phyloP scores from a whole-genome alignment of 1,140 invertebrate genomes.

The Tetragnatha versicolor region DNA sequence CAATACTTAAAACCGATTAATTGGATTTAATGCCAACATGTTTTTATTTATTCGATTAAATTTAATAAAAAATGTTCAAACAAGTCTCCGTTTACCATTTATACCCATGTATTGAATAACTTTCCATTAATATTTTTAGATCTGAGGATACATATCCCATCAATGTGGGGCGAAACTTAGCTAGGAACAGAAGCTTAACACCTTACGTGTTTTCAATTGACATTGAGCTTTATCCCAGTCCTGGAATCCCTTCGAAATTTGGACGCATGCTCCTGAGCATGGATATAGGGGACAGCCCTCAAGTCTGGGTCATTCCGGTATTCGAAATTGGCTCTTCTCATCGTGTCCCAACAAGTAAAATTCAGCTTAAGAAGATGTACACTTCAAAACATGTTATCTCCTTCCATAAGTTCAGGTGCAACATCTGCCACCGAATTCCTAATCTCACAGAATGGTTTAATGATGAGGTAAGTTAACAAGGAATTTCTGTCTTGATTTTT shows the following conservation, averaged over 20 bases:
- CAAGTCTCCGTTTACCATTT: neutral
- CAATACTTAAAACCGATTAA: too few relatives aligned
- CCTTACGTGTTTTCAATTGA: conserved; percentile 60
- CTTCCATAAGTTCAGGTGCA: conserved; percentile 88
- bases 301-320: conserved; percentile 79
- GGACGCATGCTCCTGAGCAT: conserved; percentile 25
- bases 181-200: conserved; percentile 57
- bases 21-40: too few relatives aligned
- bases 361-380: conserved; percentile 69
- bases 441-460: conserved; percentile 65
- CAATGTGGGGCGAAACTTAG: conserved; percentile 60
- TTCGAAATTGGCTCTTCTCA: conserved; percentile 77
- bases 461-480: neutral
- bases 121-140: neutral
- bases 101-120: neutral
- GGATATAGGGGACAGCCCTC: neutral
- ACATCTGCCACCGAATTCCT: conserved; percentile 86
- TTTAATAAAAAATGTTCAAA: too few relatives aligned
- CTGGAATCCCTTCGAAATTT: conserved; percentile 53
- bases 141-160: conserved; percentile 60
- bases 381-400: conserved; percentile 74
- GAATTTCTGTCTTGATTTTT: neutral
- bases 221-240: conserved; percentile 61
- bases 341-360: conserved; percentile 77
- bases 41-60: too few relatives aligned